These are phyloP conservation scores for Tachysurus vachellii DNA, from an alignment of 2,113 vertebrate genomes.

Conservation along the genomic window DNA sequence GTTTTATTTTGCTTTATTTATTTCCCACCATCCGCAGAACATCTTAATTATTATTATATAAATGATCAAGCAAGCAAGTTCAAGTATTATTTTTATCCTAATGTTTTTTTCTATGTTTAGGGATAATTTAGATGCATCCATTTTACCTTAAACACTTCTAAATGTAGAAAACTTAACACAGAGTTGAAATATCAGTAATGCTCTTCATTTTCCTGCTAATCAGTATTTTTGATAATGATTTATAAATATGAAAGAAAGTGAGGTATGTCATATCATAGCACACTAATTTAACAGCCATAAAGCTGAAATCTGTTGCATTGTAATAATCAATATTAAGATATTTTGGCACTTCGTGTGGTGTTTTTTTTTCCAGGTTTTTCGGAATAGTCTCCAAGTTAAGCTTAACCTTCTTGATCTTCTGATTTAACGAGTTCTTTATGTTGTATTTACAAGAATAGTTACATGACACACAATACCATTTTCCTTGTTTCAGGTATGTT, in stretches of 20 bases:
- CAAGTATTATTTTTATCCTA: background rate
- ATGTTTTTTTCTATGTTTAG: background rate
- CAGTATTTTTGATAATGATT: background rate
- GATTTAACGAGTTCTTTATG: background rate
- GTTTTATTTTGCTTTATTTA: background rate
- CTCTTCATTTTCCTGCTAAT: background rate
- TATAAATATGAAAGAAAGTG: background rate
- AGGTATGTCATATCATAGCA: background rate
- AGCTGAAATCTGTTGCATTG: slow-evolving; percentile 17
- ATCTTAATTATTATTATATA: background rate
- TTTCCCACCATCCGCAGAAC: background rate
- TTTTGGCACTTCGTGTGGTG: background rate
- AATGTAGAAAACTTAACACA: background rate
- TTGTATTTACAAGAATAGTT: background rate
- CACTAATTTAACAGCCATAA: slow-evolving; percentile 39
- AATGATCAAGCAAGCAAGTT: background rate
- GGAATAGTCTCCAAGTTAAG: background rate
- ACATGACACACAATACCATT: background rate
- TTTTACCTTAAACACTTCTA: background rate
- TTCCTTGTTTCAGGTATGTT: background rate
- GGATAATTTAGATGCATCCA: background rate
- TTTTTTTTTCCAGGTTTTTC: background rate
- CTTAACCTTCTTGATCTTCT: background rate
- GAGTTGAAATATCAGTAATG: background rate
- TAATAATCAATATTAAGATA: background rate